Base-by-base conservation (phyloP, 1,140 invertebrate genomes). In the Triops longicaudatus region DNA sequence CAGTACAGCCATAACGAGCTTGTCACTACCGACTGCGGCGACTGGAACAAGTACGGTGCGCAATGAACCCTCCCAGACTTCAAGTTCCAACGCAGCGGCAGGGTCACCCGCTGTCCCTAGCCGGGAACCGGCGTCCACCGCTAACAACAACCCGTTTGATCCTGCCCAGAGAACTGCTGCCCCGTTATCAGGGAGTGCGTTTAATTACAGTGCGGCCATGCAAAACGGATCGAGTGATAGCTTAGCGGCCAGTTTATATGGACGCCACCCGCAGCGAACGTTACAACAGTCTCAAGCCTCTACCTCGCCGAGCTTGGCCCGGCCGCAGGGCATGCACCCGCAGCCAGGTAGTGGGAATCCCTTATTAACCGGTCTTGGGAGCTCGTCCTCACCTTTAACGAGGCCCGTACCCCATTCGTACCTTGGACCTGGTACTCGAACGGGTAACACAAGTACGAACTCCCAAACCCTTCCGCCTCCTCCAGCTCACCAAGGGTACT, bases 121-220 rank as follows among this genome's bases (percentile, higher is more conserved):
- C 50, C 50, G 50, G 17, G 50, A 63, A 10, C 7, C 50, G 5
- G 50, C 50, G n/a, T 14, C 50, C 50, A n/a, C 50, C 0, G 22
- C 14, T 5, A 22, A 0, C 17, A 17, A 17, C 17, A 63, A 63
- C 50, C 50, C 50, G 6, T 63, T 63, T 22, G 50, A 63, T 14
- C 50, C 50, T 10, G 9, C 50, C 10, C 50, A 63, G 50, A 17
- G 50, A 63, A 63, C 50, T 22, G 80, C 50, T 22, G 80, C 81
- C 86, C 31, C 87, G 86, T 37, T 90, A 89, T 82, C 84, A 90
- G 72, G 89, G 90, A 79, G 89, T 90, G 26, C 74, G 14, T 75
- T 75, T 75, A 75, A 75, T 27, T 75, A 75, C 43, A 75, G 63
- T 26, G 74, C 63, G 17, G 42, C 43, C 26, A 31, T 43, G 28